A percentile compares a stretch with the other conserved stretches of the same genome.
phyloP scores from a whole-genome alignment of 1,140 invertebrate genomes.

The Hydropsyche tenuis region DNA sequence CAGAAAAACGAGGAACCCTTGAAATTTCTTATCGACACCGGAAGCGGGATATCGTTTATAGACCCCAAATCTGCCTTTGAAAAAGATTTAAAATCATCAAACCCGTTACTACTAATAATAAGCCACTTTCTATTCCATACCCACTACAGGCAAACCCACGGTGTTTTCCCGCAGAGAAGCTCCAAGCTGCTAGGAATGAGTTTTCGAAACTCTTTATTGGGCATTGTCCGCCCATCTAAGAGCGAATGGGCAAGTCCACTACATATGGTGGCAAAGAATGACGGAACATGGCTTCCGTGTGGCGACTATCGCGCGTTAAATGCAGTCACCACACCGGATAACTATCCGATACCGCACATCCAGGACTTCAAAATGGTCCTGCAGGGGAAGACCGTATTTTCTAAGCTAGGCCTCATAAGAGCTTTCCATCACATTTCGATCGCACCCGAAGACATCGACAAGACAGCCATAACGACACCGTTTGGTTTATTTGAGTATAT shows the following conservation, averaged over 20 bases:
- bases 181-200: neutral
- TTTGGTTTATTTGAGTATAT: slow-evolving; percentile 46
- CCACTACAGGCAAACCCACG: neutral
- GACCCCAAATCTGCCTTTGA: no score
- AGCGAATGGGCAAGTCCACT: neutral
- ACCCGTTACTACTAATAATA: no score
- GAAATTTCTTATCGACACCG: no score
- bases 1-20: no score
- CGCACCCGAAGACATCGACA: slow-evolving; percentile 52
- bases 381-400: slow-evolving; percentile 54
- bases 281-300: slow-evolving; percentile 55
- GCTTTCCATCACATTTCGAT: no score
- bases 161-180: neutral
- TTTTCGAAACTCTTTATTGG: neutral
- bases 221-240: neutral
- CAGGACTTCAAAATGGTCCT: slow-evolving; percentile 53
- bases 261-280: slow-evolving; percentile 55
- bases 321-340: slow-evolving; percentile 53
- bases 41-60: no score
- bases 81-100: no score
- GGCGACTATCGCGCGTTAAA: slow-evolving; percentile 63
- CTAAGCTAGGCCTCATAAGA: slow-evolving; percentile 50
- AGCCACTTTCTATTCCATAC: no score
- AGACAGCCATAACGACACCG: slow-evolving; percentile 55
- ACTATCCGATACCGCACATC: slow-evolving; percentile 56